Conservation (phyloP, 2,888 invertebrate species). For the Melinaea menophilus region DNA sequence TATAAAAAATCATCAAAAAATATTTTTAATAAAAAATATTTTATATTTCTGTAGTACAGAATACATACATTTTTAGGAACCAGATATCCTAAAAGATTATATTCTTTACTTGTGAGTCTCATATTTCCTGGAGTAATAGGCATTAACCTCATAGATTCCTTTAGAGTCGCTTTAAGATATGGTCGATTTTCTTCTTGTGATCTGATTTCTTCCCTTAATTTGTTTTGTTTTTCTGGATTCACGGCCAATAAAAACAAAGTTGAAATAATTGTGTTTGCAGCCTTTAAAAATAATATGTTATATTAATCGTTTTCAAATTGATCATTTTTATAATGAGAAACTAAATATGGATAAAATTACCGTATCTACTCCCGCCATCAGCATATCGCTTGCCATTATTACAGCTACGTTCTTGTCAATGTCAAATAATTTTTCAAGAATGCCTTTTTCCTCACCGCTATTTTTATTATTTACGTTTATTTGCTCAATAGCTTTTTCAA, state of each 20-base stretch:
- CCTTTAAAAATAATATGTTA: slow-evolving; percentile 52
- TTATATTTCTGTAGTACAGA: background rate
- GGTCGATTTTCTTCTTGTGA: slow-evolving; percentile 56
- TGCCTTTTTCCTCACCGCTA: slow-evolving; percentile 62
- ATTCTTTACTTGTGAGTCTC: slow-evolving; percentile 73
- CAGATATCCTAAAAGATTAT: slow-evolving; percentile 78
- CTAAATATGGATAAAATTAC: slow-evolving; percentile 54
- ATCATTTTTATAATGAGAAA: slow-evolving; percentile 8
- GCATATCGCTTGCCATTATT: slow-evolving; percentile 82
- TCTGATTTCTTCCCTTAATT: slow-evolving; percentile 77
- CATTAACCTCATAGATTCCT: slow-evolving; percentile 81
- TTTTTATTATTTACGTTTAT: slow-evolving; percentile 37
- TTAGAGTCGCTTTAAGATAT: slow-evolving; percentile 84
- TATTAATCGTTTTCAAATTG: background rate
- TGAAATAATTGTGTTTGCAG: slow-evolving; percentile 75
- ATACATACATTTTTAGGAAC: slow-evolving; percentile 78
- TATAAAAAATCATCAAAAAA: background rate
- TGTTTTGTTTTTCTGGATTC: slow-evolving; percentile 80
- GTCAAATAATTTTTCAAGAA: slow-evolving; percentile 79
- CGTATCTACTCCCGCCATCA: slow-evolving; percentile 83
- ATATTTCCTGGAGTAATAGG: slow-evolving; percentile 79
- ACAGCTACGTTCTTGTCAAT: slow-evolving; percentile 78
- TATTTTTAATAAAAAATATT: slow-evolving; percentile 7
- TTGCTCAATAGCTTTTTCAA: slow-evolving; percentile 30
- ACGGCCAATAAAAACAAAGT: slow-evolving; percentile 79